phyloP scores from a whole-genome alignment of 1,140 invertebrate species.

The Glomeris maerens region DNA sequence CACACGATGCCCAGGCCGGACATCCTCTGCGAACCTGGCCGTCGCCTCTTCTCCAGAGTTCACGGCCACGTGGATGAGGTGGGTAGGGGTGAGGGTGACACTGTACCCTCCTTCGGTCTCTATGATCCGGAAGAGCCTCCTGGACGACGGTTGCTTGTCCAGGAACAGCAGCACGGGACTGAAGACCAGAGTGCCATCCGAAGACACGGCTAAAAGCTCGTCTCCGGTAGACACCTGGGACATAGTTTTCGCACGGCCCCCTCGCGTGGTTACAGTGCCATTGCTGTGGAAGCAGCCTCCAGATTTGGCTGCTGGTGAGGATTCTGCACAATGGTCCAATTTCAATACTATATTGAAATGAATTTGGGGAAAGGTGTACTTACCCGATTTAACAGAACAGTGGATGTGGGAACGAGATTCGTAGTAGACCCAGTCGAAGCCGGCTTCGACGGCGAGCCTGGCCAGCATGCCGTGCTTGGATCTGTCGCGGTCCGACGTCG shows the following conservation, averaged over 20 bases:
- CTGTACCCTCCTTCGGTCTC: slow-evolving; percentile 48
- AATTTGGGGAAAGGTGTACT: too few species aligned
- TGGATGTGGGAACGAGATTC: slow-evolving; percentile 88
- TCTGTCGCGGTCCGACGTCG: slow-evolving; percentile 79
- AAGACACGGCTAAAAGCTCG: slow-evolving; percentile 55
- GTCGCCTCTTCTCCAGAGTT: slow-evolving; percentile 7
- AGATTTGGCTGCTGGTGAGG: slow-evolving; percentile 62
- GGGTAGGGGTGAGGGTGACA: slow-evolving; percentile 68
- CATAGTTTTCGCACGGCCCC: slow-evolving; percentile 37
- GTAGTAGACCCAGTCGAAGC: slow-evolving; percentile 98
- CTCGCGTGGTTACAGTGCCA: slow-evolving; percentile 41
- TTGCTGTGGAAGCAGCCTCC: slow-evolving; percentile 63
- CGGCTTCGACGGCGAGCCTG: slow-evolving; percentile 84
- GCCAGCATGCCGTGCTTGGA: slow-evolving; percentile 92
- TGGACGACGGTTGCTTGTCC: slow-evolving; percentile 53
- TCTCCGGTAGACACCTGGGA: slow-evolving; percentile 61
- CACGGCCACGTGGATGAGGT: slow-evolving; percentile 46
- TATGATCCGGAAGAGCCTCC: slow-evolving; percentile 53
- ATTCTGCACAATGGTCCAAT: slow-evolving; percentile 70
- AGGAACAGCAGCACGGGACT: slow-evolving; percentile 81
- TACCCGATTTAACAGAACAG: slow-evolving; percentile 95
- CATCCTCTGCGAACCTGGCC: slow-evolving; percentile 39
- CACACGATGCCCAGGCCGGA: slow-evolving; percentile 38
- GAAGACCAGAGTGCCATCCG: slow-evolving; percentile 48
- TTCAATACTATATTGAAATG: too few species aligned